These are phyloP conservation scores for Lucifuga dentata DNA, from an alignment of 2,113 vertebrate species.

Conservation along the genomic window DNA sequence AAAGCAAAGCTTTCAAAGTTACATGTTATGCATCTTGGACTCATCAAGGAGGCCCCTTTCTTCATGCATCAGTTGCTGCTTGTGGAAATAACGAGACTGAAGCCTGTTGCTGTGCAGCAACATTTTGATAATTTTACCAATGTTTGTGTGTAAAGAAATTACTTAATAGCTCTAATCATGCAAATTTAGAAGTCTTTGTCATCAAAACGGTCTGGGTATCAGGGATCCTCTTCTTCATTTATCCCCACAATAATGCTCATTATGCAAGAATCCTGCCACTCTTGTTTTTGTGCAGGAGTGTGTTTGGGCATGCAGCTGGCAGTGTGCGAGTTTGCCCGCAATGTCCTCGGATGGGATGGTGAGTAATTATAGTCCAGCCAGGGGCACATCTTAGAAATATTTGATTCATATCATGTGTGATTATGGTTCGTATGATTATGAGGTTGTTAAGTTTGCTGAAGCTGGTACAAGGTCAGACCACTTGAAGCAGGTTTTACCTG, in stretches of 20 bases:
- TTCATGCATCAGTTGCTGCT: no score
- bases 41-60: no score
- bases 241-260: slow-evolving; percentile 18
- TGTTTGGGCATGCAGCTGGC: slow-evolving; percentile 98
- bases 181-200: slow-evolving; percentile 1
- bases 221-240: slow-evolving; percentile 35
- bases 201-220: slow-evolving; percentile 3
- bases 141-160: neutral
- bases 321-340: slow-evolving; percentile 94
- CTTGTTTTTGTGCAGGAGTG: slow-evolving; percentile 83
- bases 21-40: no score
- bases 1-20: no score
- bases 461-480: slow-evolving; percentile 23
- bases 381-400: neutral
- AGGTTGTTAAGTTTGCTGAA: neutral
- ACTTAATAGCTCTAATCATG: neutral
- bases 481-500: slow-evolving; percentile 11
- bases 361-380: slow-evolving; percentile 43
- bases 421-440: slow-evolving; percentile 10
- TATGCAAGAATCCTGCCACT: slow-evolving; percentile 39
- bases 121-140: neutral
- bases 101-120: neutral
- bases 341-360: slow-evolving; percentile 93
- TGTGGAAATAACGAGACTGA: no score
- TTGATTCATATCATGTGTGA: slow-evolving; percentile 12